Conservation (phyloP, 2,797 vertebrate species). For the Leptatherina wallacei region DNA sequence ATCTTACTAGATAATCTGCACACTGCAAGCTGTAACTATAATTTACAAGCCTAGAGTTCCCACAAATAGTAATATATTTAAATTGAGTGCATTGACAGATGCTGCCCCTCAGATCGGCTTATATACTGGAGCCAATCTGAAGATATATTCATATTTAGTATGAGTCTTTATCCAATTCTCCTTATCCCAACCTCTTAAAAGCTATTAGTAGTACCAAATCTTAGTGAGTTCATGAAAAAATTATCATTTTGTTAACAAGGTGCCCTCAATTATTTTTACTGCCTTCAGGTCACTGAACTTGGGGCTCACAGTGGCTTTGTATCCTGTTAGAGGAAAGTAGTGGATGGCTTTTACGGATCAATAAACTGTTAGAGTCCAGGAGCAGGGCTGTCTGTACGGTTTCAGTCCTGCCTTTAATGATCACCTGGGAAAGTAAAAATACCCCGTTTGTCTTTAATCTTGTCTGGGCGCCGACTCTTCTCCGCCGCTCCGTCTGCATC, state of each 20-base stretch:
- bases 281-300: constrained; percentile 42
- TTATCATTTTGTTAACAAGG: constrained; percentile 35
- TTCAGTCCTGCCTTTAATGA: constrained; percentile 51
- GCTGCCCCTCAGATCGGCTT: constrained; percentile 1
- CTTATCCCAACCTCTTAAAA: background rate
- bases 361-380: constrained; percentile 69
- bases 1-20: background rate
- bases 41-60: background rate
- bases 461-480: constrained; percentile 4
- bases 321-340: constrained; percentile 41
- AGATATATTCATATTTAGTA: background rate
- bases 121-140: background rate
- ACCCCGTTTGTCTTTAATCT: constrained; percentile 18
- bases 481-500: background rate
- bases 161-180: background rate
- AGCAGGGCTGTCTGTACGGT: constrained; percentile 32
- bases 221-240: constrained; percentile 26
- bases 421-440: constrained; percentile 47
- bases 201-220: background rate
- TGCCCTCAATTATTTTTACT: constrained; percentile 22
- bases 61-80: constrained; percentile 6
- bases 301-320: constrained; percentile 20
- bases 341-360: constrained; percentile 57
- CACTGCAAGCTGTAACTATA: background rate
- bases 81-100: background rate